Evolutionary conservation across 2,797 vertebrate species (phyloP).

Genomic region (Melanitta fusca): DNA sequence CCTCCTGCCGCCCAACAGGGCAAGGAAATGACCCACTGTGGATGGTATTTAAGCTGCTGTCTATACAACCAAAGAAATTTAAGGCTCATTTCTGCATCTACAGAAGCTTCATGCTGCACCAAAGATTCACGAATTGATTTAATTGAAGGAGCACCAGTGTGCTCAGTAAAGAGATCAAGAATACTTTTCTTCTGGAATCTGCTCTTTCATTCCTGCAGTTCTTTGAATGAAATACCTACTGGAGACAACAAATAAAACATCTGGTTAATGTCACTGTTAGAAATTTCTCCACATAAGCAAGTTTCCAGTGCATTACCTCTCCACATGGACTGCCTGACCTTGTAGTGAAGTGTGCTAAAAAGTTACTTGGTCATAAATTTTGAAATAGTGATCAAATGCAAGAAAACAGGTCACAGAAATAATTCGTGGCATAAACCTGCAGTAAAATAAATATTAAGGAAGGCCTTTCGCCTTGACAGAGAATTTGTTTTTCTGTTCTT

Average conservation of each 20-base stretch:
- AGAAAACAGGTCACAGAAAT: background rate
- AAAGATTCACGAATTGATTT: background rate
- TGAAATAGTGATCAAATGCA: background rate
- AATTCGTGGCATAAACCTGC: background rate
- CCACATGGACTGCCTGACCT: background rate
- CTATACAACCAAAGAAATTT: background rate
- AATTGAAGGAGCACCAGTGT: background rate
- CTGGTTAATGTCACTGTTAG: background rate
- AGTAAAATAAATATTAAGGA: background rate
- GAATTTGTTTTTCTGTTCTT: background rate
- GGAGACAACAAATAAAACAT: conserved; percentile 10
- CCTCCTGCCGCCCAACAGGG: accelerated
- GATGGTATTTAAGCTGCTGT: background rate
- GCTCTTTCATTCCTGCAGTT: background rate
- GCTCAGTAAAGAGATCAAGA: background rate
- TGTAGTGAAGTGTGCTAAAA: background rate
- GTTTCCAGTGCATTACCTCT: background rate
- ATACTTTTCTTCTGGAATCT: background rate
- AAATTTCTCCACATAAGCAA: background rate
- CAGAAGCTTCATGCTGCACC: background rate
- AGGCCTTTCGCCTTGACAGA: background rate
- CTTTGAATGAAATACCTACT: conserved; percentile 26
- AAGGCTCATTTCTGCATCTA: background rate
- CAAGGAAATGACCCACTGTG: background rate
- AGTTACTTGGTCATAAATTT: background rate